Conservation (phyloP, 2,888 invertebrate species). For the Eurytoma californica region DNA sequence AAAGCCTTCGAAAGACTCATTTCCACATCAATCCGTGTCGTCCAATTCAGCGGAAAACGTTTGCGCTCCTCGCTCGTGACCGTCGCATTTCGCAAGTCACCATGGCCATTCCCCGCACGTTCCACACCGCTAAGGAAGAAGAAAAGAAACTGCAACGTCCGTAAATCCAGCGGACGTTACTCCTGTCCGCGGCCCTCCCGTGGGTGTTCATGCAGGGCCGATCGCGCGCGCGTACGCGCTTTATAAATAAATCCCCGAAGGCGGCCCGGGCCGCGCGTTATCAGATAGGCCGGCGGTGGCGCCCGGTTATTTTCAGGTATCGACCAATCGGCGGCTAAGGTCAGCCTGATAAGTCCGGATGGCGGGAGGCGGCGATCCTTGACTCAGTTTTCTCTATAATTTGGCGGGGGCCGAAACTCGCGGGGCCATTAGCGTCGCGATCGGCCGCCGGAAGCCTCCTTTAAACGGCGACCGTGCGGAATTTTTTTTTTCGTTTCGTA, state of each 20-base stretch:
- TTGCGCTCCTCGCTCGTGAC: too few species aligned
- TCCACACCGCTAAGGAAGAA: not conserved
- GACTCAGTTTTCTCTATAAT: slow-evolving; percentile 60
- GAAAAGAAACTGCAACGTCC: not conserved
- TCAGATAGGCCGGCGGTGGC: slow-evolving; percentile 6
- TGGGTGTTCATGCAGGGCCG: not conserved
- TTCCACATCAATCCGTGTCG: too few species aligned
- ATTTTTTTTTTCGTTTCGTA: too few species aligned
- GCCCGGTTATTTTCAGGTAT: slow-evolving; percentile 70
- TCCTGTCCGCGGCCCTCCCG: too few species aligned
- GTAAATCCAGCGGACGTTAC: too few species aligned
- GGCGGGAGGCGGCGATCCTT: slow-evolving; percentile 64
- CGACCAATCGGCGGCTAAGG: slow-evolving; percentile 72
- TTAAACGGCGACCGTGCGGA: not conserved
- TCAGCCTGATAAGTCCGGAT: slow-evolving; percentile 65
- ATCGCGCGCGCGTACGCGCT: not conserved
- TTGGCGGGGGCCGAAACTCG: slow-evolving; percentile 10
- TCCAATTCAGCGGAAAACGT: too few species aligned
- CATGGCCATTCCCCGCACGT: not conserved
- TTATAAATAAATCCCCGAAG: slow-evolving; percentile 31
- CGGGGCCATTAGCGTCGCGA: not conserved
- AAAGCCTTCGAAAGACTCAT: too few species aligned
- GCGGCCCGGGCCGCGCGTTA: not conserved
- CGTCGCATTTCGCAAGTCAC: not conserved
- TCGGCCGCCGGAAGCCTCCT: not conserved